phyloP scores from a whole-genome alignment of 2,113 vertebrate species.

The Sinosuthora webbiana region DNA sequence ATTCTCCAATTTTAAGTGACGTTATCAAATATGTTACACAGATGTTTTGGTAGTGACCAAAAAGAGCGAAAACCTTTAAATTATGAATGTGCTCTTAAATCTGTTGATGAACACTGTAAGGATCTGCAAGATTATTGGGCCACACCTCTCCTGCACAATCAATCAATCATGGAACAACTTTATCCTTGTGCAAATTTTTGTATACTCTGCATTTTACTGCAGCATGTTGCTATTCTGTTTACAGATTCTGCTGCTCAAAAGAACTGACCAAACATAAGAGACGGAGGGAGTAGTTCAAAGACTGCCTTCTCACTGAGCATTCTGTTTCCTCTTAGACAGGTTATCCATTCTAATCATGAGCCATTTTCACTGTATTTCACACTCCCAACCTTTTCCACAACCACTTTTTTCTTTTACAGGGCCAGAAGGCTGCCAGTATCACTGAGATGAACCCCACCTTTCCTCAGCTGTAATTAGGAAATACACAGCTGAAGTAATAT shows the following conservation, averaged over 20 bases:
- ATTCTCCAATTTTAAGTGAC: background rate
- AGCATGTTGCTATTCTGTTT: background rate
- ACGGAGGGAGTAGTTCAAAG: background rate
- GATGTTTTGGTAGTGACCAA: background rate
- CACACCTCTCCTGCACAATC: accelerated
- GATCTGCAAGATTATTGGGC: background rate
- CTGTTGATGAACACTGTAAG: background rate
- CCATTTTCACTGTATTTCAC: background rate
- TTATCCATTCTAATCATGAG: background rate
- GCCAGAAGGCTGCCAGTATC: background rate
- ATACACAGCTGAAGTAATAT: background rate
- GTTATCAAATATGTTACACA: background rate
- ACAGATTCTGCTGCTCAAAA: background rate
- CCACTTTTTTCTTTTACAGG: background rate
- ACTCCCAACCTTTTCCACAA: background rate
- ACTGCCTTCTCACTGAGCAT: background rate
- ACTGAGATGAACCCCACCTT: background rate
- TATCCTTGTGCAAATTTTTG: background rate
- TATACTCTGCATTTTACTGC: background rate
- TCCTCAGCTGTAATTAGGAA: background rate
- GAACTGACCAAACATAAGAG: background rate
- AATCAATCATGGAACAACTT: background rate
- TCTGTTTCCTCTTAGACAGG: background rate
- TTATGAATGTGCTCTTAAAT: background rate
- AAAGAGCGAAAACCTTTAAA: background rate